phyloP scores from a whole-genome alignment of 2,113 vertebrate genomes.

The Microcebus ravelobensis region DNA sequence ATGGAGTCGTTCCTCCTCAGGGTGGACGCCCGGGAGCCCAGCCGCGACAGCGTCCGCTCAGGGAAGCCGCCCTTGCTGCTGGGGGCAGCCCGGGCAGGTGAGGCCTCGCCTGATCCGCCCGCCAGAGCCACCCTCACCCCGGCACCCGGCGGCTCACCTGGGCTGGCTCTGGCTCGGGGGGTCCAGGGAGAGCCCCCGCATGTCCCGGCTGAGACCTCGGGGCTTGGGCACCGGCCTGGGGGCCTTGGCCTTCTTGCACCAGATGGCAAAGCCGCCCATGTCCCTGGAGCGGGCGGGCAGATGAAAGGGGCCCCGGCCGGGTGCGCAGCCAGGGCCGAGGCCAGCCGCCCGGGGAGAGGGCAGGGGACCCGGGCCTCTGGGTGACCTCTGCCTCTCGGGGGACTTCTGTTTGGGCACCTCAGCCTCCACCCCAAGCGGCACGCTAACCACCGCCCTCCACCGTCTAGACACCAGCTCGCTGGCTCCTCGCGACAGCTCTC shows the following conservation, averaged over 20 bases:
- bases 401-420: neutral
- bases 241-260: conserved; percentile 90
- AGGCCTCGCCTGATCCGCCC: neutral
- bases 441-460: fast-evolving
- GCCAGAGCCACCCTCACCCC: fast-evolving
- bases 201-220: conserved; percentile 83
- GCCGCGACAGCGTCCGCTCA: conserved; percentile 47
- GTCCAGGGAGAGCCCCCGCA: conserved; percentile 87
- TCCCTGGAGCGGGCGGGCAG: conserved; percentile 77
- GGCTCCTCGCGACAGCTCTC: neutral
- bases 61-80: conserved; percentile 54
- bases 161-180: neutral
- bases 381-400: neutral
- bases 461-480: neutral
- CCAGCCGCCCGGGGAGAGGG: neutral
- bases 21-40: neutral
- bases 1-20: conserved; percentile 81
- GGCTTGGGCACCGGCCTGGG: conserved; percentile 85
- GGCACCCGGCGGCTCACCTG: conserved; percentile 28
- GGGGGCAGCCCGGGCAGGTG: neutral
- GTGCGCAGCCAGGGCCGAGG: neutral
- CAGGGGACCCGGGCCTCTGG: neutral
- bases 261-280: conserved; percentile 90
- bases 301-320: fast-evolving
- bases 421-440: neutral